Evolutionary conservation across 2,888 invertebrate species (phyloP).

Genomic region (Cryptus viduatorius): DNA sequence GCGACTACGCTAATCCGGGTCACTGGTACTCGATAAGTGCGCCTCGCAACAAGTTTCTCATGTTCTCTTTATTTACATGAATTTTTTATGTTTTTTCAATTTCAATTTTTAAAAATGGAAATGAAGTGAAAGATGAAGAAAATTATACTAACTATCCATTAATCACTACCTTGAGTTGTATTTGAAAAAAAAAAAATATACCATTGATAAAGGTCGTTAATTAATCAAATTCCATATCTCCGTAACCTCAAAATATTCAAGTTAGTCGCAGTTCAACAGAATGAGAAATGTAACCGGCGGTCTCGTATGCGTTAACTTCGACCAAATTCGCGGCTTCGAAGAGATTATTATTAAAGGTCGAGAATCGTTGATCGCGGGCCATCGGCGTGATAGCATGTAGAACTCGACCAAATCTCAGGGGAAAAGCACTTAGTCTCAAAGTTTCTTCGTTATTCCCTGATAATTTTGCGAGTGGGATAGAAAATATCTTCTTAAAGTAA

Average conservation of each 20-base stretch:
- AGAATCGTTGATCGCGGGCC: background rate
- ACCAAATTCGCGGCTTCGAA: background rate
- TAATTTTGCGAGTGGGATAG: constrained; percentile 35
- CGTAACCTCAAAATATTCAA: too few species aligned
- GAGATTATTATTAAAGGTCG: constrained; percentile 24
- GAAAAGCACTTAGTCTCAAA: constrained; percentile 22
- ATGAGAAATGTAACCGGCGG: background rate
- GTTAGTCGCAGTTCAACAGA: too few species aligned
- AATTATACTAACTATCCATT: too few species aligned
- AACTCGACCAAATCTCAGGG: constrained; percentile 18
- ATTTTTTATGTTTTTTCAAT: background rate
- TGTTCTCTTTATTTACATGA: too few species aligned
- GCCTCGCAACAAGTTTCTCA: background rate
- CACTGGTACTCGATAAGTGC: background rate
- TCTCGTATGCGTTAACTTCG: background rate
- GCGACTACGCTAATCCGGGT: constrained; percentile 10
- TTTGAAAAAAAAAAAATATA: too few species aligned
- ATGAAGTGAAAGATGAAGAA: too few species aligned
- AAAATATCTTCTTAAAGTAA: constrained; percentile 64
- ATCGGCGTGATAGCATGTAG: background rate
- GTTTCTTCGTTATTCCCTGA: constrained; percentile 43
- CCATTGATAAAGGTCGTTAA: background rate
- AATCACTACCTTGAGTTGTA: too few species aligned
- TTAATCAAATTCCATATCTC: background rate
- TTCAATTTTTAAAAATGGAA: background rate